Percentiles rank a stretch among this genome's conserved stretches.
phyloP scores from a whole-genome alignment of 2,888 invertebrate genomes.

The Apantesis nais region DNA sequence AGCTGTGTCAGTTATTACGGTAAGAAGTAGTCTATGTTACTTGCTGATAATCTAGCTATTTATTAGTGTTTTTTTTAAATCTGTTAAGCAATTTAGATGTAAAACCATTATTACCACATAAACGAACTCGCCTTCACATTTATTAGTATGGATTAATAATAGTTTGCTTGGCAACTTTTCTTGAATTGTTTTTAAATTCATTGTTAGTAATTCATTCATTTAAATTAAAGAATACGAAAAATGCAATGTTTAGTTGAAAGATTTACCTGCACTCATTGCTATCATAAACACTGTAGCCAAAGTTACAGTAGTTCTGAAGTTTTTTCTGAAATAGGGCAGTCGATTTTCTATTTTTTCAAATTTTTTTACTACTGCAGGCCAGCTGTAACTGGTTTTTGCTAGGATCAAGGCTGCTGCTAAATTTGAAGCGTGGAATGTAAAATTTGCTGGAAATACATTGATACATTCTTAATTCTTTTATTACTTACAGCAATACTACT shows the following conservation, averaged over 20 bases:
- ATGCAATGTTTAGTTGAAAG: background rate
- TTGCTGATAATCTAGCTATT: too few species aligned
- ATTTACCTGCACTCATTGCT: constrained; percentile 51
- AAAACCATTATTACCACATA: too few species aligned
- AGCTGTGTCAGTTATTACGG: too few species aligned
- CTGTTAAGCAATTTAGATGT: too few species aligned
- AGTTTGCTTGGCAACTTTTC: background rate
- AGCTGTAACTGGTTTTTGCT: constrained; percentile 51
- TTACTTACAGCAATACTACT: background rate
- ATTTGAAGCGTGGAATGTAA: constrained; percentile 57
- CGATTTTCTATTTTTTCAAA: constrained; percentile 55
- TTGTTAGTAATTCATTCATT: background rate
- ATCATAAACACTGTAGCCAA: constrained; percentile 53
- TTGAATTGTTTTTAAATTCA: background rate
- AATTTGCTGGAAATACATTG: constrained; percentile 58
- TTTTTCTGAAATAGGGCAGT: constrained; percentile 58
- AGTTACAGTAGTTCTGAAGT: constrained; percentile 51
- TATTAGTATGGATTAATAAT: too few species aligned
- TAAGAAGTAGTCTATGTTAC: too few species aligned
- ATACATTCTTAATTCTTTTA: background rate
- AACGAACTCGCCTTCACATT: too few species aligned
- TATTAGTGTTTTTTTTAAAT: too few species aligned
- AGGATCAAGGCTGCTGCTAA: constrained; percentile 53
- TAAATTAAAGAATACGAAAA: background rate
- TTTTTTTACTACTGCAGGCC: constrained; percentile 51